Evolutionary conservation across 1,140 invertebrate genomes (phyloP), one percentile per base, ranked within the genome.

Genomic region (Onthophagus taurus): DNA sequence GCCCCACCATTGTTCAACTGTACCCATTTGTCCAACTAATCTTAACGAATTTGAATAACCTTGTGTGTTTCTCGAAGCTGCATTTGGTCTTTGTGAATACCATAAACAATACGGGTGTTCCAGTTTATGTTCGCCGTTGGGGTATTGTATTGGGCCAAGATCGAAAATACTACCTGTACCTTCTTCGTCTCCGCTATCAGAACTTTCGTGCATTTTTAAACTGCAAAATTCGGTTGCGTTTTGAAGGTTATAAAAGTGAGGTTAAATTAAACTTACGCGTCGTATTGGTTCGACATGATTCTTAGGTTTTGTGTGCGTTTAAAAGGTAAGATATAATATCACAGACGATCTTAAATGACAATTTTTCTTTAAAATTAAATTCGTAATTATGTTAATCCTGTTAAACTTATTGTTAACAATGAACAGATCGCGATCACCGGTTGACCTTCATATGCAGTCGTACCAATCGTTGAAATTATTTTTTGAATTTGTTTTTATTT

Each of bases 1-100:
- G 26, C 80, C 77, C 95, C 95, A 98, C 77, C 96, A 99, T 66
- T 97, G 91, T 70, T 98, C 93, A 34, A 98, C 91, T 57, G 83
- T 83, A 8, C 76, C 85, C 68, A 89, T 88, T 57, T 83, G 76
- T 49, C 85, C 90, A 49, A 97, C 80, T 54, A 90, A 67, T 66
- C 82, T 78, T 36, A 89, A 70, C 54, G 82, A 83, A 67, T 85
- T 76, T 8, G 54, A 54, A 44, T 64, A 65, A 6, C 61, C 51
- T 35, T 59, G 51, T 44, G 51, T 53, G 35, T 48, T 50, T 23
- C 54, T 42, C 11, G 39, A 39, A 19, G 20, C 29, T 4, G 67
- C 57, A 39, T 65, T 60, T 21, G 67, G 69, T 63, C 87, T 72
- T 52, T 79, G 72, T 52, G 88, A 91, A 65, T 85, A 94, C 85